A percentile compares a stretch with the other conserved stretches of the same genome.
phyloP scores from a whole-genome alignment of 2,888 invertebrate species.

The Ochlodes sylvanus region DNA sequence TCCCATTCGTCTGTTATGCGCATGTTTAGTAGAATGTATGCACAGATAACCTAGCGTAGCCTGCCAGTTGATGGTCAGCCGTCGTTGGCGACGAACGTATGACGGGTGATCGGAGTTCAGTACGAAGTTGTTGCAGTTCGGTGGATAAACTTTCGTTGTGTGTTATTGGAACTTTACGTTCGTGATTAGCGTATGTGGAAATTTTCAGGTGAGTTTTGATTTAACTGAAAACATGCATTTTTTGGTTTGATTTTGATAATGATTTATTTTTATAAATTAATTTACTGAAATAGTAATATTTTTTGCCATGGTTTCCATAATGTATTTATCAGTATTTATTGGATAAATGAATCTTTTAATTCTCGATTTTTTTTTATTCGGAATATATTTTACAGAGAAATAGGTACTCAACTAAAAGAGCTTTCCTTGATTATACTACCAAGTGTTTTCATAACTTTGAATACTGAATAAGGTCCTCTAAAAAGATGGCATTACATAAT shows the following conservation, averaged over 20 bases:
- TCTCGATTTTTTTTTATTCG: no score
- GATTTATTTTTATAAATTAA: neutral
- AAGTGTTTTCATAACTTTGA: no score
- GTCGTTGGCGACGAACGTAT: constrained; percentile 41
- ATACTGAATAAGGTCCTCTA: no score
- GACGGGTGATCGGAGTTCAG: constrained; percentile 32
- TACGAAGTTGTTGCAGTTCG: constrained; percentile 40
- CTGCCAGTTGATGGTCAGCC: constrained; percentile 44
- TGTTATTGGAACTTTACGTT: constrained; percentile 45
- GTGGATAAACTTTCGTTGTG: constrained; percentile 44
- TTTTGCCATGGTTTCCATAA: no score
- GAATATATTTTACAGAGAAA: no score
- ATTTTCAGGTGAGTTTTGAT: constrained; percentile 32
- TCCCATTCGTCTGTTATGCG: constrained; percentile 41
- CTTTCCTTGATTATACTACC: neutral
- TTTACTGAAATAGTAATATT: no score
- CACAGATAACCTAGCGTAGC: constrained; percentile 33
- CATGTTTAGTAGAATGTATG: constrained; percentile 46
- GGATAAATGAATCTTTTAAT: no score
- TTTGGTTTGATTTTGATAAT: neutral
- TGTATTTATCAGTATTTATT: no score
- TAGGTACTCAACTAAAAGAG: neutral
- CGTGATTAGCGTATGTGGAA: constrained; percentile 37
- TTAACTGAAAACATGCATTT: neutral
- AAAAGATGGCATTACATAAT: neutral